Base-by-base conservation (phyloP, 2,797 vertebrate species). In the Dermochelys coriacea region DNA sequence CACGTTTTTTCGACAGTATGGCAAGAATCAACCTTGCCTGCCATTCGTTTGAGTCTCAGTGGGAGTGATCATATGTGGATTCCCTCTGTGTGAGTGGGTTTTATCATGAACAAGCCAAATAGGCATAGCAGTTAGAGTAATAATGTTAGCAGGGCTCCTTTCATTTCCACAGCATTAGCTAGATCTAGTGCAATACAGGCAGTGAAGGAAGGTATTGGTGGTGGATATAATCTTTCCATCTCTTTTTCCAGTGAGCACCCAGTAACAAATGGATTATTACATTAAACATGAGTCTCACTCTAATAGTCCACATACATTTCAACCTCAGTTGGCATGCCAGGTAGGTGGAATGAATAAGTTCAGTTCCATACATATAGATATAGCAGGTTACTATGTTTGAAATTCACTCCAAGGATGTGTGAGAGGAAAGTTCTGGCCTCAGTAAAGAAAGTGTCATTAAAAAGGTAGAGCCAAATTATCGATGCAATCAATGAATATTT, bases 401-500 rank as follows among this genome's bases (percentile, higher is more conserved):
- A 41, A 75, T 68, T 55, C 1, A 34, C 45, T 37, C 14, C 0
- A 0, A 2, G 4, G 68, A 54, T 41, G 10, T 18, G 54, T 18
- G 54, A 77, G 16, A n/a, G 51, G 57, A 89, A 91, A 78, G 74
- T 5, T 19, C 19, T 64, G 31, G 7, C 37, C 55, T 50, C n/a
- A 0, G 55, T 9, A 27, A 81, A 12, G 87, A 81, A 79, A 55
- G 0, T 2, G 14, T 41, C 12, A 31, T 25, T 21, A n/a, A 29
- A 10, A 71, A 77, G 61, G 27, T 57, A 92, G 12, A 75, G 6
- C 12, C 11, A 18, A 29, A 31, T 2, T 12, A 5, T 75, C 9
- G 34, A 9, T 0, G 5, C 29, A 18, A 19, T 14, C 0, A 0
- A 2, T 7, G 8, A 15, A 19, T n/a, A 16, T 64, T 74, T 4